Percentiles rank a stretch among this genome's conserved stretches.
These are phyloP conservation scores for Ianthella basta DNA, from an alignment of 37 sponge, comb jelly and placozoan species.

Conservation along the genomic window DNA sequence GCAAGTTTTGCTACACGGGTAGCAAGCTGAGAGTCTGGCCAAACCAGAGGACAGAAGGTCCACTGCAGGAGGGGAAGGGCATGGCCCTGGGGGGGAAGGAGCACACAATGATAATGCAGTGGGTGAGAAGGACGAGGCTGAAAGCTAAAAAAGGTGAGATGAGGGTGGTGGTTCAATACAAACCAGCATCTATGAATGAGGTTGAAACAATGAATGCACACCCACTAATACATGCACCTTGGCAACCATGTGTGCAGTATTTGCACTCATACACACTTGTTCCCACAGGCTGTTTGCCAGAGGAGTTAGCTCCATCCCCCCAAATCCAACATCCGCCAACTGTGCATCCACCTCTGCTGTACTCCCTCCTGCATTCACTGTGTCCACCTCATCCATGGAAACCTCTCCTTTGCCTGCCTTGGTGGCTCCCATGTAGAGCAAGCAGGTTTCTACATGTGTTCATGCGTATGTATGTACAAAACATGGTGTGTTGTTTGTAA, in stretches of 20 bases:
- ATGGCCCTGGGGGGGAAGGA: not conserved
- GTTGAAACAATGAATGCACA: too few species aligned
- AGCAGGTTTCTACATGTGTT: not conserved
- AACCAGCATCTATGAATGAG: too few species aligned
- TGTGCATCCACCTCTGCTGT: not conserved
- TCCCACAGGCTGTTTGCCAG: not conserved
- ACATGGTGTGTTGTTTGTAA: constrained; percentile 25
- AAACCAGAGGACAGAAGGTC: constrained; percentile 12
- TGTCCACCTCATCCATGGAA: not conserved
- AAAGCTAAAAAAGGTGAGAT: too few species aligned
- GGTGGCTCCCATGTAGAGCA: too few species aligned
- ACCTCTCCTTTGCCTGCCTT: too few species aligned
- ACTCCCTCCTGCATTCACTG: not conserved
- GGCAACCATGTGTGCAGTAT: too few species aligned
- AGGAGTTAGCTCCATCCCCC: not conserved
- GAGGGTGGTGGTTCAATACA: too few species aligned
- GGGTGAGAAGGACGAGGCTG: too few species aligned
- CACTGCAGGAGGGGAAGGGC: not conserved
- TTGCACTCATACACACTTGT: not conserved
- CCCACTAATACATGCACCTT: too few species aligned
- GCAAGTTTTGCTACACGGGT: not conserved
- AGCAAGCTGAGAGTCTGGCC: constrained; percentile 11
- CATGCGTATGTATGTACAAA: constrained; percentile 11
- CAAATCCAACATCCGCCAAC: constrained; percentile 17
- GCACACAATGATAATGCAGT: too few species aligned